phyloP scores from a whole-genome alignment of 2,888 invertebrate genomes.

The Drosophila greeni region DNA sequence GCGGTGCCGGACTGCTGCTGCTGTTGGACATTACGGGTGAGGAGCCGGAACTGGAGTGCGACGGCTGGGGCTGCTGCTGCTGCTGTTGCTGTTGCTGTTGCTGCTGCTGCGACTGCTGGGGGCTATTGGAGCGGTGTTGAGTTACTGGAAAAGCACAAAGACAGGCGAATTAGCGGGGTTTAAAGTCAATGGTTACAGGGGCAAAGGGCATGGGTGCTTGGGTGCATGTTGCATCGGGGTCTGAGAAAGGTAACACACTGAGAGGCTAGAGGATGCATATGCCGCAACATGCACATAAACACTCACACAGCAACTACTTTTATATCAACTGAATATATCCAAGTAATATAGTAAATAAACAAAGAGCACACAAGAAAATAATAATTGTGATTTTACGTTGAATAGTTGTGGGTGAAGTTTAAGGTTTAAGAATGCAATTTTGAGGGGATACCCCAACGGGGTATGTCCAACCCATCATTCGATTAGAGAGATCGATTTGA shows the following conservation, averaged over 20 bases:
- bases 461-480: constrained; percentile 20
- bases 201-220: constrained; percentile 19
- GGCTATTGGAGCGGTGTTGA: constrained; percentile 80
- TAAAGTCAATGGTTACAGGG: not conserved
- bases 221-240: constrained; percentile 72
- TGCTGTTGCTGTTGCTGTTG: constrained; percentile 71
- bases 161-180: constrained; percentile 5
- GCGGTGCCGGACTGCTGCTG: constrained; percentile 80
- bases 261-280: constrained; percentile 20
- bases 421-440: constrained; percentile 8
- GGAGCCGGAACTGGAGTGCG: constrained; percentile 79
- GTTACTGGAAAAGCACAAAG: constrained; percentile 75
- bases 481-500: constrained; percentile 3
- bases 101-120: constrained; percentile 75
- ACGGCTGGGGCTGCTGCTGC: constrained; percentile 68
- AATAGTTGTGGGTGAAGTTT: not conserved
- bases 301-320: constrained; percentile 39
- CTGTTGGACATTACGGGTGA: constrained; percentile 80
- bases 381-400: not conserved
- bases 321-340: constrained; percentile 20
- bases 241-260: constrained; percentile 16
- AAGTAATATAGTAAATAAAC: constrained; percentile 12
- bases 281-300: constrained; percentile 72
- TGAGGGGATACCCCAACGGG: not conserved
- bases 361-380: constrained; percentile 18